Conservation (phyloP, 23 tunicate species). For the Halocynthia aurantium region DNA sequence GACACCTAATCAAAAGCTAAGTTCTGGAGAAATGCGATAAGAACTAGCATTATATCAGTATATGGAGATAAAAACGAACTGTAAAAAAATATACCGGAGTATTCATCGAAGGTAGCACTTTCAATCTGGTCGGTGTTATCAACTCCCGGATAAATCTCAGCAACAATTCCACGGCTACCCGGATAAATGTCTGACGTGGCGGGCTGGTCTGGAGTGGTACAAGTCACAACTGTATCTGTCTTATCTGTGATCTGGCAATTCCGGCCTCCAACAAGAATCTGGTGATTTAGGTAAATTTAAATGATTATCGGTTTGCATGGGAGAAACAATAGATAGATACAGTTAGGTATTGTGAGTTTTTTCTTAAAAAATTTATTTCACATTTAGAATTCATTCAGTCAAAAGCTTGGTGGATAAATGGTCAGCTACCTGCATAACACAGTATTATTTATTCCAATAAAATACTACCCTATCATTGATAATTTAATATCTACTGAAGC, state of each 20-base stretch:
- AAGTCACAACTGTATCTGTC: constrained; percentile 33
- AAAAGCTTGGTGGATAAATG: too few relatives aligned
- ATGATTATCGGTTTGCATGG: not conserved
- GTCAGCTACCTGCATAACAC: too few relatives aligned
- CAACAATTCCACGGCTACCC: constrained; percentile 64
- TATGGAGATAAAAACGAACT: not conserved
- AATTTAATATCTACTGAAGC: too few relatives aligned
- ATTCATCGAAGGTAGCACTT: constrained; percentile 9
- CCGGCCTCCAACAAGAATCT: constrained; percentile 58
- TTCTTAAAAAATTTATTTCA: too few relatives aligned
- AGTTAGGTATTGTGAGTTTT: too few relatives aligned
- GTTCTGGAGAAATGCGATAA: too few relatives aligned
- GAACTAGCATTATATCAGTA: too few relatives aligned
- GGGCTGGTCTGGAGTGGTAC: constrained; percentile 30
- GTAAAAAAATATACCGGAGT: constrained; percentile 7
- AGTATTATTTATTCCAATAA: too few relatives aligned
- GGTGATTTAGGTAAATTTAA: not conserved
- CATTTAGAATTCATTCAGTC: too few relatives aligned
- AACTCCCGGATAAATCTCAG: constrained; percentile 37
- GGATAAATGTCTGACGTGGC: constrained; percentile 25
- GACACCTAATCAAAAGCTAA: too few relatives aligned
- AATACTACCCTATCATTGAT: too few relatives aligned
- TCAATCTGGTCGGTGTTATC: not conserved
- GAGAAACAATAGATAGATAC: not conserved
- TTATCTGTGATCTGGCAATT: constrained; percentile 32